Evolutionary conservation across 2,888 invertebrate genomes (phyloP).

Genomic region (Sphaerophoria taeniata): DNA sequence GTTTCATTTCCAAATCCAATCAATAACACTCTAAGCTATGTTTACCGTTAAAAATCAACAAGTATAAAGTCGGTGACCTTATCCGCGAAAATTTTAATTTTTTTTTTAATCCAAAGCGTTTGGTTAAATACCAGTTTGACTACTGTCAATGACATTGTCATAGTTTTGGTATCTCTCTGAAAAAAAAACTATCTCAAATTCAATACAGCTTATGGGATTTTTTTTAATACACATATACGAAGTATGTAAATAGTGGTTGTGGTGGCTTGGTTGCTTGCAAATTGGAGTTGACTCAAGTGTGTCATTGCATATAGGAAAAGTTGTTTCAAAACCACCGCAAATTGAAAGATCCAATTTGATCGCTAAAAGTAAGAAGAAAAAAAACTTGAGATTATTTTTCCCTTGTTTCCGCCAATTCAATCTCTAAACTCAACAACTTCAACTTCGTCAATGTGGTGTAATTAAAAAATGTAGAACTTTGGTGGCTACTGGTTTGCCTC

Average conservation of each 20-base stretch:
- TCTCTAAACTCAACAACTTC: background rate
- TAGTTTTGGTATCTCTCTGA: conserved; percentile 32
- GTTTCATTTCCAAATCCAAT: too few relatives aligned
- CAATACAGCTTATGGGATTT: too few relatives aligned
- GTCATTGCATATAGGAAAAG: conserved; percentile 43
- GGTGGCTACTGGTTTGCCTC: background rate
- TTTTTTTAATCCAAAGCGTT: conserved; percentile 32
- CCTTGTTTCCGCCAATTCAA: conserved; percentile 6
- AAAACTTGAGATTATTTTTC: background rate
- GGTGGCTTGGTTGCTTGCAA: background rate
- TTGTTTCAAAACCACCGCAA: conserved; percentile 32
- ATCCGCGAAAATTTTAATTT: conserved; percentile 61
- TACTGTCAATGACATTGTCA: conserved; percentile 72
- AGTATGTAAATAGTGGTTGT: background rate
- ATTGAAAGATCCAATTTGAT: conserved; percentile 14
- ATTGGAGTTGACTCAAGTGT: conserved; percentile 33
- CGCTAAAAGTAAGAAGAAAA: conserved; percentile 5
- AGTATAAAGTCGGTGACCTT: conserved; percentile 67
- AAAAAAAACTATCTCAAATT: background rate
- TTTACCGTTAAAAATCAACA: background rate
- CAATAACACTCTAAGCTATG: background rate
- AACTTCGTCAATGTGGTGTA: background rate
- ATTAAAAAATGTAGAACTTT: conserved; percentile 3
- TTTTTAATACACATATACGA: background rate
- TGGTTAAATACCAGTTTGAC: conserved; percentile 65